phyloP scores from a whole-genome alignment of 2,113 vertebrate genomes.

The Brachyistius frenatus region DNA sequence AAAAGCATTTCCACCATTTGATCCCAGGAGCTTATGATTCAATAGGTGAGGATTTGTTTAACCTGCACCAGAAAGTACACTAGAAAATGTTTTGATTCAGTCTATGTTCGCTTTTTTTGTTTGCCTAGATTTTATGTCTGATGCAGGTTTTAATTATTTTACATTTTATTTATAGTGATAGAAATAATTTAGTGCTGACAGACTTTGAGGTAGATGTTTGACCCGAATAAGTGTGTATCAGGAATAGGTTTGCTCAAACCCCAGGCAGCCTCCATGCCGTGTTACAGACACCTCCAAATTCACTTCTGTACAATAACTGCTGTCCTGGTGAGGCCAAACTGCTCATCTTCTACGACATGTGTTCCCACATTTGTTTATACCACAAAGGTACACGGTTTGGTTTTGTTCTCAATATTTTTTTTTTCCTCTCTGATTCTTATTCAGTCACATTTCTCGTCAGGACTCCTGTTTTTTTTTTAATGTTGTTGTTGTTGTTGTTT shows the following conservation, averaged over 20 bases:
- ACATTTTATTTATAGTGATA: background rate
- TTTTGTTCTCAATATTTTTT: background rate
- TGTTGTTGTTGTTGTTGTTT: constrained; percentile 31
- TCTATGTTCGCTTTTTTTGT: no score
- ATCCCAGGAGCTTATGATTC: background rate
- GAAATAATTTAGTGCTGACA: constrained; percentile 1
- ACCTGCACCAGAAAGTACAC: no score
- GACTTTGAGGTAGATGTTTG: background rate
- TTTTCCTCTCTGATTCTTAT: constrained; percentile 25
- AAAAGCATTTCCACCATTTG: background rate
- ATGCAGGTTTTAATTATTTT: no score
- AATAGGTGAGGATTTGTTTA: background rate
- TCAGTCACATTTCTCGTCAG: constrained; percentile 17
- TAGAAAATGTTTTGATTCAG: no score
- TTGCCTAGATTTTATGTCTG: no score
- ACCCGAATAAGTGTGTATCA: background rate
- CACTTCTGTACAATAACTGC: background rate
- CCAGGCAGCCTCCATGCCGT: background rate
- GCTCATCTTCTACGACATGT: background rate
- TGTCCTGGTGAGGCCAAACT: background rate
- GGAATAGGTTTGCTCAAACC: background rate
- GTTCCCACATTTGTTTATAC: background rate
- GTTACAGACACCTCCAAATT: background rate
- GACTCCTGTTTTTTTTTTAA: constrained; percentile 8
- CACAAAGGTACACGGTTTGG: background rate